Conservation (phyloP, 2,113 vertebrate species). For the Takifugu bimaculatus region DNA sequence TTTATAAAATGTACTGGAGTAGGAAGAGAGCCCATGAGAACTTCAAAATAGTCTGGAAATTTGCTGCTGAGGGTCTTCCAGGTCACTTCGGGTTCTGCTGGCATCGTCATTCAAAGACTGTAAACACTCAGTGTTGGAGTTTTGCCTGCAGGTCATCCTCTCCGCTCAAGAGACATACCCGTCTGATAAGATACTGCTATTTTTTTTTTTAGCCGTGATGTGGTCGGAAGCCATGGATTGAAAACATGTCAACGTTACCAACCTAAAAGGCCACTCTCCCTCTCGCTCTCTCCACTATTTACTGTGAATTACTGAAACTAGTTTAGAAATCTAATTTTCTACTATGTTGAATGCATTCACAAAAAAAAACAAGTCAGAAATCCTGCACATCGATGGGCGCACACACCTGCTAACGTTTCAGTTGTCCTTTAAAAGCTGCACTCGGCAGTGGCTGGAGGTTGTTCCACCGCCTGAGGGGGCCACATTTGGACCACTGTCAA, state of each 20-base stretch:
- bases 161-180: too few relatives aligned
- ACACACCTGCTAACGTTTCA: slow-evolving; percentile 10
- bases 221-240: too few relatives aligned
- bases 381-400: slow-evolving; percentile 18
- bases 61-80: slow-evolving; percentile 12
- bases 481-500: slow-evolving; percentile 52
- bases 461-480: slow-evolving; percentile 34
- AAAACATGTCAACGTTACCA: too few relatives aligned
- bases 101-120: not conserved
- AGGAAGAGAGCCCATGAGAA: slow-evolving; percentile 9
- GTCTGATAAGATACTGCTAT: too few relatives aligned
- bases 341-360: too few relatives aligned
- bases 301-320: too few relatives aligned
- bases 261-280: too few relatives aligned
- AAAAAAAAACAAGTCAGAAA: not conserved
- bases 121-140: too few relatives aligned
- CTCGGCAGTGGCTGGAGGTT: slow-evolving; percentile 32
- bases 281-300: too few relatives aligned
- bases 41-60: slow-evolving; percentile 10
- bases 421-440: slow-evolving; percentile 39
- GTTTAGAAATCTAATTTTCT: too few relatives aligned
- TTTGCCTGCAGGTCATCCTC: too few relatives aligned
- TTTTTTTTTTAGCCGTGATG: too few relatives aligned
- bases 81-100: not conserved
- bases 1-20: slow-evolving; percentile 21